Evolutionary conservation across 2,888 invertebrate species (phyloP).

Genomic region (Protophormia terraenovae): DNA sequence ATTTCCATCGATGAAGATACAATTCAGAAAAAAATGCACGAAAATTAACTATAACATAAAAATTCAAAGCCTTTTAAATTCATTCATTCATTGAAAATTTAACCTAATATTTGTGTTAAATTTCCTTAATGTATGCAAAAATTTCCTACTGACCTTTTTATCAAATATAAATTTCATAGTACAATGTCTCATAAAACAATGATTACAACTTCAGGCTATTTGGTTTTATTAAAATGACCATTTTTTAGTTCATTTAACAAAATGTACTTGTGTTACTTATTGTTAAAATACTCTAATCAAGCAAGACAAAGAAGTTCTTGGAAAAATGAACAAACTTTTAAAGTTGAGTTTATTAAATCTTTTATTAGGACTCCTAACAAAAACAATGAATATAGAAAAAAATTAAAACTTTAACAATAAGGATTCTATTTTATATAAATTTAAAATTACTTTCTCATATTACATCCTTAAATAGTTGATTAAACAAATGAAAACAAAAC

Average conservation of each 20-base stretch:
- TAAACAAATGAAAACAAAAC: not conserved
- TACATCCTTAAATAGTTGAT: not conserved
- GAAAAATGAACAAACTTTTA: not conserved
- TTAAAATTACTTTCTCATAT: not conserved
- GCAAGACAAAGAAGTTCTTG: not conserved
- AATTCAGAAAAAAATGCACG: no score
- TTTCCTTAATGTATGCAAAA: no score
- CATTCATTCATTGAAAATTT: no score
- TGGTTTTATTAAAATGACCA: not conserved
- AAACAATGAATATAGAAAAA: not conserved
- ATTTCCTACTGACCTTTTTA: not conserved
- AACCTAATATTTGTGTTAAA: no score
- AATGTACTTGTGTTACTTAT: not conserved
- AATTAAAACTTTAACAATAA: not conserved
- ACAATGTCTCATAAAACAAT: not conserved
- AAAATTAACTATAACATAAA: no score
- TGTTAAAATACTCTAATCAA: not conserved
- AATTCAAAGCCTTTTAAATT: no score
- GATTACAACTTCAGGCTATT: not conserved
- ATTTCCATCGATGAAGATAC: no score
- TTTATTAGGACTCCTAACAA: not conserved
- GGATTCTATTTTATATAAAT: not conserved
- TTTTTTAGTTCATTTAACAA: constrained; percentile 4
- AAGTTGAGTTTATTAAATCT: not conserved
- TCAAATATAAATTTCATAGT: not conserved